Base-by-base conservation (phyloP, 1,140 invertebrate species). In the Zeugodacus cucurbitae region DNA sequence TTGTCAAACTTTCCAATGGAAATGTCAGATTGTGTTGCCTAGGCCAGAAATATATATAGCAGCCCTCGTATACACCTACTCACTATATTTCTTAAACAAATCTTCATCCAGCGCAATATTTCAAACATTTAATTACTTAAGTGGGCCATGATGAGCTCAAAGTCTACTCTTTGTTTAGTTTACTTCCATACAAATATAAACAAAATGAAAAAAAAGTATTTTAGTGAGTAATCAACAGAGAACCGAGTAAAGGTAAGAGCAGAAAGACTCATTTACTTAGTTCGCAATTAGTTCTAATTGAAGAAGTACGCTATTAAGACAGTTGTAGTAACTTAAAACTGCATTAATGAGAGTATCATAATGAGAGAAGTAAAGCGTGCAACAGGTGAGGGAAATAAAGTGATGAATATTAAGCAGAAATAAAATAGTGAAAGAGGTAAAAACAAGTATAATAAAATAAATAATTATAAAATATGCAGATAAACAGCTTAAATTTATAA, bases 101-200 rank as follows among this genome's bases (percentile, higher is more conserved):
- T 5, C 26, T 37, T 70, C 8, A 10, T 17, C 7, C 0, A 67
- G 41, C 67, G 48, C 41, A n/a, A 11, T 82, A 29, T 17, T 82
- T 82, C 29, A 29, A 78, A 82, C 48, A 82, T 82, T 54, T 82
- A 74, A 74, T 74, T 44, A 78, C 37, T 48, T 78, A 54, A 82
- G 41, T 41, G n/a, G 6, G 14, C 37, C 48, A 11, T 48, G 34
- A 54, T 48, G 26, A 82, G 10, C 74, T 26, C 26, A 29, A 11
- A 6, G 20, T n/a, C 3, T 17, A 54, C 3, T 2, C 44, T 29
- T 54, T 2, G 7, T 29, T 2, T 34, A 34, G 5, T 34, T 10
- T 10, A 70, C 64, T 29, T 3, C 48, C 48, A 54, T 54, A 7
- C 14, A 54, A 3, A 3, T 11, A 54, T 54, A 54, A 0, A 20